phyloP scores from a whole-genome alignment of 2,113 vertebrate species.

The Microcebus lehilahytsara region DNA sequence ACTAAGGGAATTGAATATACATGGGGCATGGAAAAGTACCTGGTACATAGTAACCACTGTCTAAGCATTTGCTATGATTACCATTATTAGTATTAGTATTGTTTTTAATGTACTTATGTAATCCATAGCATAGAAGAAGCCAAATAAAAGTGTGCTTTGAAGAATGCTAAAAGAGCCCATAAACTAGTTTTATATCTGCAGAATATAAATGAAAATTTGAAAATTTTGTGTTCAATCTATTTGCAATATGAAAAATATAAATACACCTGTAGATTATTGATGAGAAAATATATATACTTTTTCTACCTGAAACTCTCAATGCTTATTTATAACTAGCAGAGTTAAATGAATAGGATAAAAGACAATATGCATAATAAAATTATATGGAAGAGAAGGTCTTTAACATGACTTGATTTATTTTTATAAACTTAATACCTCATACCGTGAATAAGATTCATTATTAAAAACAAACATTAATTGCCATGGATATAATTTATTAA shows the following conservation, averaged over 20 bases:
- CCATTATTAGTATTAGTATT: background rate
- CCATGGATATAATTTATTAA: background rate
- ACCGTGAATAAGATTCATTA: background rate
- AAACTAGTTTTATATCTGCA: background rate
- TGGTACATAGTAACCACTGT: background rate
- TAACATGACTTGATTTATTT: background rate
- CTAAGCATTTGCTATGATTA: background rate
- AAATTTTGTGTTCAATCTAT: background rate
- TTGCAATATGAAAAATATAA: background rate
- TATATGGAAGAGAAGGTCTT: background rate
- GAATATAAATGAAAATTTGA: background rate
- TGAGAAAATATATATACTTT: background rate
- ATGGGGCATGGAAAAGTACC: background rate
- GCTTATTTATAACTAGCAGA: background rate
- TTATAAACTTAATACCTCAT: background rate
- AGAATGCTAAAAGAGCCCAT: background rate
- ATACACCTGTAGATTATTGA: background rate
- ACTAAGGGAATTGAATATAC: background rate
- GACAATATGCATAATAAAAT: too few species aligned
- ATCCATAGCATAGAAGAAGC: background rate
- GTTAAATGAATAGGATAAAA: background rate
- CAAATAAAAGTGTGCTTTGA: background rate
- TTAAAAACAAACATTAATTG: background rate
- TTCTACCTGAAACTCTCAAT: background rate
- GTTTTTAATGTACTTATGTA: background rate